Conservation (phyloP, 2,888 invertebrate genomes). For the Colletes collaris region DNA sequence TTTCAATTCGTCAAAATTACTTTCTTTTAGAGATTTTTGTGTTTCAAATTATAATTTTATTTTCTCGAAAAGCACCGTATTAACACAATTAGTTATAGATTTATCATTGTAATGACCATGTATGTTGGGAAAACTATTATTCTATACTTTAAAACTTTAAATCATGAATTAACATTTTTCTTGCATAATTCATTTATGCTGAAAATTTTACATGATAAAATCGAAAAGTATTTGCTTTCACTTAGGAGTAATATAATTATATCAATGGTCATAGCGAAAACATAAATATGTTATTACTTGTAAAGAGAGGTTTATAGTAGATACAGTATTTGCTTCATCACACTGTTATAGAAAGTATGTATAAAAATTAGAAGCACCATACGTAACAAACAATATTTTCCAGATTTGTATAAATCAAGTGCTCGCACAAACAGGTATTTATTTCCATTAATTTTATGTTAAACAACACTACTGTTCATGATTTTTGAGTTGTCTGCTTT, state of each 20-base stretch:
- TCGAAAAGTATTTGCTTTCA: constrained; percentile 38
- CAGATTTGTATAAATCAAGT: constrained; percentile 38
- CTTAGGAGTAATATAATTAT: constrained; percentile 51
- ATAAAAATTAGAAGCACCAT: constrained; percentile 57
- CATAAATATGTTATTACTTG: constrained; percentile 58
- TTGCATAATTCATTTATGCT: constrained; percentile 33
- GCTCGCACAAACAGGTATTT: constrained; percentile 12
- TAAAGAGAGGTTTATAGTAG: constrained; percentile 62
- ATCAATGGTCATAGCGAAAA: constrained; percentile 52
- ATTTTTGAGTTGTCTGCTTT: background rate
- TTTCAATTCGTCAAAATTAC: constrained; percentile 13
- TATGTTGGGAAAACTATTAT: constrained; percentile 20
- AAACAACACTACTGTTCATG: background rate
- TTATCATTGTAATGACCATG: constrained; percentile 3
- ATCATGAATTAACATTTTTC: constrained; percentile 20
- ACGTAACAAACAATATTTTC: constrained; percentile 31
- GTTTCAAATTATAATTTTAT: constrained; percentile 12
- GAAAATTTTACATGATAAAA: constrained; percentile 18
- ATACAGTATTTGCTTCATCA: constrained; percentile 59
- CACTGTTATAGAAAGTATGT: constrained; percentile 58
- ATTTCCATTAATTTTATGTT: constrained; percentile 15
- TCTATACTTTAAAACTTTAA: background rate
- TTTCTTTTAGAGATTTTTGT: constrained; percentile 8
- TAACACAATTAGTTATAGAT: constrained; percentile 19
- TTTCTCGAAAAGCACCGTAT: constrained; percentile 13